phyloP scores from a whole-genome alignment of 2,113 vertebrate genomes.

The Tragulus kanchil region DNA sequence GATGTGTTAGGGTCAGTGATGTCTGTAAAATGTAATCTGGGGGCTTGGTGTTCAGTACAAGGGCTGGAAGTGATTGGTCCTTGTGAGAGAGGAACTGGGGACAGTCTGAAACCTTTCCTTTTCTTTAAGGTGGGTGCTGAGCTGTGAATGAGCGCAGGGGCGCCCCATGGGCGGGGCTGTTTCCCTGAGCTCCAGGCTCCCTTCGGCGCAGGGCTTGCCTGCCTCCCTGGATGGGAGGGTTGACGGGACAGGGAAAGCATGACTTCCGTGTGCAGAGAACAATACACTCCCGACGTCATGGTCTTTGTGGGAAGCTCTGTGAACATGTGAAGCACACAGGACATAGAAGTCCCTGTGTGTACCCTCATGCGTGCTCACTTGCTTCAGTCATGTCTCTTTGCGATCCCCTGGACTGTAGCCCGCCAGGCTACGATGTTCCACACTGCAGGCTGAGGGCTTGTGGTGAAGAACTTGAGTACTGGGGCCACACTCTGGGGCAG shows the following conservation, averaged over 20 bases:
- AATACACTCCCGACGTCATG: not conserved
- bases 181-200: not conserved
- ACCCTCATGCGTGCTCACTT: not conserved
- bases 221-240: not conserved
- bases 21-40: constrained; percentile 5
- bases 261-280: not conserved
- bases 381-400: not conserved
- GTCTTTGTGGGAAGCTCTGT: not conserved
- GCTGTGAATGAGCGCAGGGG: not conserved
- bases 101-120: not conserved
- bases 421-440: not conserved
- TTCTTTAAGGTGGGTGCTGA: not conserved
- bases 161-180: accelerated
- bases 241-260: not conserved
- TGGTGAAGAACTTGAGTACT: not conserved
- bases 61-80: not conserved
- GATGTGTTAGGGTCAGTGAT: constrained; percentile 11
- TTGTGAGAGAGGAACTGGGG: not conserved
- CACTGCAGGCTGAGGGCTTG: not conserved
- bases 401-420: not conserved
- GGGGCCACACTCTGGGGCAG: not conserved
- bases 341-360: not conserved
- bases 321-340: accelerated
- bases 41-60: not conserved
- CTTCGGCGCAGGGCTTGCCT: too few species aligned